A percentile compares a stretch with the other conserved stretches of the same genome.
Evolutionary conservation across 2,888 invertebrate genomes (phyloP).

Genomic region (Sphinx pinastri): DNA sequence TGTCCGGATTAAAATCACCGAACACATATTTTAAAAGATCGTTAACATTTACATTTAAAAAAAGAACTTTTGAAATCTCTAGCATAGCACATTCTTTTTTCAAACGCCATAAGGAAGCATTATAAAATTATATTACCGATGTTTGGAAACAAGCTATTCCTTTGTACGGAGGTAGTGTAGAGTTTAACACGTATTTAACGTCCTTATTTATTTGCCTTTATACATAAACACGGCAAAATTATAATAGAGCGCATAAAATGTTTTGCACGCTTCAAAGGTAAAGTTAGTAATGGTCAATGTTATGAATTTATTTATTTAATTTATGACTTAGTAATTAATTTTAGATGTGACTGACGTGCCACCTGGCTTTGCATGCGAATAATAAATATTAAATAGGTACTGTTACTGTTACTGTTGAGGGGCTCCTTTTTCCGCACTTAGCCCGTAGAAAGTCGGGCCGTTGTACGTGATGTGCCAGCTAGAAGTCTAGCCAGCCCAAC

Average conservation of each 20-base stretch:
- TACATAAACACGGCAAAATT: conserved; percentile 67
- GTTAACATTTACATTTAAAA: conserved; percentile 24
- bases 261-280: conserved; percentile 14
- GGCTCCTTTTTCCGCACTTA: too few relatives aligned
- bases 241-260: conserved; percentile 55
- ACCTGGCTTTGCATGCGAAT: not conserved
- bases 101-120: conserved; percentile 45
- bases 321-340: conserved; percentile 2
- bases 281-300: not conserved
- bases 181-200: conserved; percentile 67
- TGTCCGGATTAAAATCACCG: conserved; percentile 55
- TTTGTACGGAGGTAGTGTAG: conserved; percentile 63
- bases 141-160: conserved; percentile 74
- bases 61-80: not conserved
- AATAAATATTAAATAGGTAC: too few relatives aligned
- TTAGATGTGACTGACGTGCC: not conserved
- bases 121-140: conserved; percentile 73
- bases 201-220: conserved; percentile 71
- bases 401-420: too few relatives aligned
- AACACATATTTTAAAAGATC: conserved; percentile 54
- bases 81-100: not conserved
- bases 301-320: not conserved
- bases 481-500: too few relatives aligned
- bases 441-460: too few relatives aligned
- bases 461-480: too few relatives aligned